Percentiles rank a stretch among this genome's conserved stretches.
phyloP scores from a whole-genome alignment of 1,140 invertebrate species.

The Melitaea cinxia region DNA sequence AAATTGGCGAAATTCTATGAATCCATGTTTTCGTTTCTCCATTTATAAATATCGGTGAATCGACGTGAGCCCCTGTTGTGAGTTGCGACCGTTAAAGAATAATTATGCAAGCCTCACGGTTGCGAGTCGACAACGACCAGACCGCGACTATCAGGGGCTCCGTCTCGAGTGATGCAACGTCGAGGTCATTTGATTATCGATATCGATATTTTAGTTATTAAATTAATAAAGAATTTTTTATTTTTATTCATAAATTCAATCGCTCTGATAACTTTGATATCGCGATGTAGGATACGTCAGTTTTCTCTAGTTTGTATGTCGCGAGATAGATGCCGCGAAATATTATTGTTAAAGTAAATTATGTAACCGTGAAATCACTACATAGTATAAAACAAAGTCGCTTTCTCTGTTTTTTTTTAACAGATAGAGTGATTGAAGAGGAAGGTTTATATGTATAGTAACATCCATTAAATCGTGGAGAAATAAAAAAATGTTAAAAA shows the following conservation, averaged over 20 bases:
- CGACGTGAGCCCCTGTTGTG: constrained; percentile 25
- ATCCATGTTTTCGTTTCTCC: constrained; percentile 22
- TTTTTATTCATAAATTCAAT: not conserved
- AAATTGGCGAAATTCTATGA: not conserved
- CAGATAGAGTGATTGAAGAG: too few relatives aligned
- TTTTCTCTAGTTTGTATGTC: too few relatives aligned
- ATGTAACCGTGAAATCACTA: too few relatives aligned
- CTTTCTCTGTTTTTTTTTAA: too few relatives aligned
- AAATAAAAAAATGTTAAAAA: too few relatives aligned
- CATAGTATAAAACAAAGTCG: too few relatives aligned
- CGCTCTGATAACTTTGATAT: too few relatives aligned
- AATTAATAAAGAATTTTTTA: not conserved
- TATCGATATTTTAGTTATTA: constrained; percentile 47
- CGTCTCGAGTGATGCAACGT: constrained; percentile 42
- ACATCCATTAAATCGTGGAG: too few relatives aligned
- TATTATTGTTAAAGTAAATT: too few relatives aligned
- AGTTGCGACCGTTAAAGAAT: constrained; percentile 58
- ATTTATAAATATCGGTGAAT: constrained; percentile 34
- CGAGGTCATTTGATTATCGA: constrained; percentile 64
- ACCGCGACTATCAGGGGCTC: constrained; percentile 54
- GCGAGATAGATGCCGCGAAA: too few relatives aligned
- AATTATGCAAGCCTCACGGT: constrained; percentile 73
- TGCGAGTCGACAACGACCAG: constrained; percentile 54
- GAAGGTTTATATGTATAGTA: too few relatives aligned
- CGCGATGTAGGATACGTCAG: too few relatives aligned